These are phyloP conservation scores for Xenopus tropicalis DNA, from an alignment of 2,113 vertebrate genomes.

Conservation along the genomic window DNA sequence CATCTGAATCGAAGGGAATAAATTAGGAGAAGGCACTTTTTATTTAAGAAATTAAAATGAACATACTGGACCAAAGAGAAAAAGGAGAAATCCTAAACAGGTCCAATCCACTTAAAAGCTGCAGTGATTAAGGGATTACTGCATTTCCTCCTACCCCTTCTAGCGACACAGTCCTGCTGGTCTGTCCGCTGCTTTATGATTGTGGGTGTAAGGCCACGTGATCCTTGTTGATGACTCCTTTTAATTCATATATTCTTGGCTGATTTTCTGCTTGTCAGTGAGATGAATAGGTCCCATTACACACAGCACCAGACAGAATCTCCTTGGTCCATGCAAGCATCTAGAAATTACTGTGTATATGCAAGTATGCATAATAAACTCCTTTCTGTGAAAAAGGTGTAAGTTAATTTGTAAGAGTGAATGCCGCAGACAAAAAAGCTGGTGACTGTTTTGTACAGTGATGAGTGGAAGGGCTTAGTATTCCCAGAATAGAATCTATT, in stretches of 20 bases:
- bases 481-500: conserved; percentile 1
- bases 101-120: conserved; percentile 40
- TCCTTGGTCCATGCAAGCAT: conserved; percentile 51
- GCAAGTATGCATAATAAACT: conserved; percentile 46
- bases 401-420: conserved; percentile 26
- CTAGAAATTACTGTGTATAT: conserved; percentile 54
- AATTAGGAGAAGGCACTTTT: no score
- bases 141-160: conserved; percentile 29
- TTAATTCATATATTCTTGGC: conserved; percentile 66
- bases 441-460: not conserved
- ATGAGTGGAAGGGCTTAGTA: conserved; percentile 9
- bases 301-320: conserved; percentile 49
- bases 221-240: conserved; percentile 58
- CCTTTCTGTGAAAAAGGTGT: conserved; percentile 9
- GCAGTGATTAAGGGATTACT: conserved; percentile 33
- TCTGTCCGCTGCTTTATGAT: conserved; percentile 44
- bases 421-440: not conserved
- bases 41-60: no score
- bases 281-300: conserved; percentile 60
- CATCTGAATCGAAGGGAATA: no score
- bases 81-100: conserved; percentile 25
- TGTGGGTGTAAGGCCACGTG: conserved; percentile 66
- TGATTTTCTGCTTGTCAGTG: conserved; percentile 72
- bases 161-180: conserved; percentile 13
- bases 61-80: not conserved